Evolutionary conservation across 2,888 invertebrate genomes (phyloP).

Genomic region (Julus scanicus): DNA sequence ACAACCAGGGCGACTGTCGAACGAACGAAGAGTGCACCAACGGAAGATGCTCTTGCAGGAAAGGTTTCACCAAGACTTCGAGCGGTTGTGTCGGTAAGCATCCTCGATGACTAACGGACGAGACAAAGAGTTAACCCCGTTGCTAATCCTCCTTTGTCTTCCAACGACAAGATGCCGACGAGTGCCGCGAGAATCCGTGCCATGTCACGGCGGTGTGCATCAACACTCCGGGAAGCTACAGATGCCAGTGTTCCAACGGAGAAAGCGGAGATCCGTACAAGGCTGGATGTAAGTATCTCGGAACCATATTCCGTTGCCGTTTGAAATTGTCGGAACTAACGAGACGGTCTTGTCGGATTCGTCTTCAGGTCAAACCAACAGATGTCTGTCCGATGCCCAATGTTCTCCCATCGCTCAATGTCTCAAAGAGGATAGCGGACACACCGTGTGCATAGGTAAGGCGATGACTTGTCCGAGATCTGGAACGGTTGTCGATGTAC

Average conservation of each 20-base stretch:
- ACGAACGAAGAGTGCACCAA: constrained; percentile 73
- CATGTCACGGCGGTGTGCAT: constrained; percentile 82
- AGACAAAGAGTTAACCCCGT: constrained; percentile 30
- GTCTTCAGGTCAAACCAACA: constrained; percentile 56
- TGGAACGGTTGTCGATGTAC: neutral
- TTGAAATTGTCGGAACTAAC: neutral
- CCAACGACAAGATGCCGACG: constrained; percentile 69
- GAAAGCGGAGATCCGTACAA: constrained; percentile 76
- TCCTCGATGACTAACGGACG: constrained; percentile 8
- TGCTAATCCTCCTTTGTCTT: constrained; percentile 41
- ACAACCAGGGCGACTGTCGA: constrained; percentile 82
- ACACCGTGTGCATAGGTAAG: constrained; percentile 68
- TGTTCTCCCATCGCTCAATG: constrained; percentile 73
- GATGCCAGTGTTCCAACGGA: constrained; percentile 81
- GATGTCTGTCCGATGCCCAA: constrained; percentile 77
- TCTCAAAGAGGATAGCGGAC: constrained; percentile 74
- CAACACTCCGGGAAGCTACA: constrained; percentile 82
- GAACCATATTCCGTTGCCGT: neutral
- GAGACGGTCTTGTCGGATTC: neutral
- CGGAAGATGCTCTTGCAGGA: constrained; percentile 64
- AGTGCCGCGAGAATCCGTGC: constrained; percentile 75
- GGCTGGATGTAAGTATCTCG: constrained; percentile 57
- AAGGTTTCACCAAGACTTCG: constrained; percentile 79
- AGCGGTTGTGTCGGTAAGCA: constrained; percentile 78
- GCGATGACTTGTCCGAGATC: neutral